Evolutionary conservation across 1,140 invertebrate species (phyloP).

Genomic region (Subanguina moxae): DNA sequence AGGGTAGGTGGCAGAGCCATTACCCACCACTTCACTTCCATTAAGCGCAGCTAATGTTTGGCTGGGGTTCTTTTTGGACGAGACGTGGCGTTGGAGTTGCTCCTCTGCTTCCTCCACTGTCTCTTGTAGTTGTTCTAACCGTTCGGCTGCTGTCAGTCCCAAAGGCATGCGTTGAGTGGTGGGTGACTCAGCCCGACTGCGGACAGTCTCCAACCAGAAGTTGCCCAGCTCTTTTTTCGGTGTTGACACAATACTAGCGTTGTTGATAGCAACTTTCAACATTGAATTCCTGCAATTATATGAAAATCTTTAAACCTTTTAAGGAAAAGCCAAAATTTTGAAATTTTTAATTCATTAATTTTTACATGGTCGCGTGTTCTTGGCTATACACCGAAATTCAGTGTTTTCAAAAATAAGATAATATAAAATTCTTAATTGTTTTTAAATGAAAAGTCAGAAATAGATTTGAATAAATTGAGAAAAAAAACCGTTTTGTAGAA

Average conservation of each 20-base stretch:
- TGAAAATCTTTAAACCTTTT: neutral
- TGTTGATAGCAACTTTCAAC: slow-evolving; percentile 5
- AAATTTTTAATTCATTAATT: neutral
- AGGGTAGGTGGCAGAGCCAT: neutral
- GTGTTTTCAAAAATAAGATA: too few relatives aligned
- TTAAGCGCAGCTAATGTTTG: too few relatives aligned
- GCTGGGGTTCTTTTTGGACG: neutral
- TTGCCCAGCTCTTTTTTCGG: slow-evolving; percentile 1
- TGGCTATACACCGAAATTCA: too few relatives aligned
- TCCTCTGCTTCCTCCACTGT: neutral
- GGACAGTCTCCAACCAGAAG: slow-evolving; percentile 5
- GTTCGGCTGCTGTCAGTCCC: slow-evolving; percentile 6
- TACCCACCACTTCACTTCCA: too few relatives aligned
- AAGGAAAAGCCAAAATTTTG: too few relatives aligned
- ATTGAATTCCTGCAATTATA: neutral
- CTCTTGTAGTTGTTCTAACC: slow-evolving; percentile 11
- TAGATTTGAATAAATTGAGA: too few relatives aligned
- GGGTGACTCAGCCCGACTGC: slow-evolving; percentile 1
- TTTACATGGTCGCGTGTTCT: too few relatives aligned
- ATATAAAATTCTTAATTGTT: too few relatives aligned
- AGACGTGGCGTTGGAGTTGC: neutral
- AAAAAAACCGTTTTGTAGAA: too few relatives aligned
- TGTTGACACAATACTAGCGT: neutral
- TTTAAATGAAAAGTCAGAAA: too few relatives aligned
- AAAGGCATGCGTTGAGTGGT: slow-evolving; percentile 1